Evolutionary conservation across 2,888 invertebrate species (phyloP).

Genomic region (Spodoptera exigua): DNA sequence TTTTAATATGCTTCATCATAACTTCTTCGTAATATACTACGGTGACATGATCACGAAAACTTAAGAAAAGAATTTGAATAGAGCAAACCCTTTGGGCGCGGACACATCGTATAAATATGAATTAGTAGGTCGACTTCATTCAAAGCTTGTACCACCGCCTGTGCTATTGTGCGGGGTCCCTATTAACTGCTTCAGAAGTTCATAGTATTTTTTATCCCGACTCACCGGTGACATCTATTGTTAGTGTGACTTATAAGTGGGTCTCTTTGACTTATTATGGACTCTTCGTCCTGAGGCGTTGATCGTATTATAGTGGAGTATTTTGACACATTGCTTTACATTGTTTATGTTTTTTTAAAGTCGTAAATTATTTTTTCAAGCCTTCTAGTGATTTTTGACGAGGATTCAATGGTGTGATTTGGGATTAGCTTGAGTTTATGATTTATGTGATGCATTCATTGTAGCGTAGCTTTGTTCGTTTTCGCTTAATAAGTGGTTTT

Average conservation of each 20-base stretch:
- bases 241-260: conserved; percentile 69
- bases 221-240: conserved; percentile 75
- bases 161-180: conserved; percentile 73
- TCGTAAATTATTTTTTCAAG: conserved; percentile 80
- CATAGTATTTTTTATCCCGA: conserved; percentile 81
- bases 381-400: conserved; percentile 72
- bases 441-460: conserved; percentile 75
- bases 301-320: conserved; percentile 80
- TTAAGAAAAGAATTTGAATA: conserved; percentile 62
- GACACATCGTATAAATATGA: conserved; percentile 77
- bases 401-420: conserved; percentile 77
- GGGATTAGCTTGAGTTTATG: conserved; percentile 78
- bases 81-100: conserved; percentile 71
- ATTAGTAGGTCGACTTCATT: conserved; percentile 78
- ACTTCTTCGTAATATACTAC: conserved; percentile 33
- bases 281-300: conserved; percentile 67
- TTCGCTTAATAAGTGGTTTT: conserved; percentile 23
- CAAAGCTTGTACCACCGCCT: conserved; percentile 73
- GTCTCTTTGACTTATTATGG: conserved; percentile 72
- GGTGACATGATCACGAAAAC: conserved; percentile 66
- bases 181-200: conserved; percentile 89
- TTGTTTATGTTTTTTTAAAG: conserved; percentile 81
- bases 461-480: conserved; percentile 45
- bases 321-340: conserved; percentile 86
- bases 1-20: conserved; percentile 15